Evolutionary conservation across 1,140 invertebrate genomes (phyloP).

Genomic region (Drosophila varians): DNA sequence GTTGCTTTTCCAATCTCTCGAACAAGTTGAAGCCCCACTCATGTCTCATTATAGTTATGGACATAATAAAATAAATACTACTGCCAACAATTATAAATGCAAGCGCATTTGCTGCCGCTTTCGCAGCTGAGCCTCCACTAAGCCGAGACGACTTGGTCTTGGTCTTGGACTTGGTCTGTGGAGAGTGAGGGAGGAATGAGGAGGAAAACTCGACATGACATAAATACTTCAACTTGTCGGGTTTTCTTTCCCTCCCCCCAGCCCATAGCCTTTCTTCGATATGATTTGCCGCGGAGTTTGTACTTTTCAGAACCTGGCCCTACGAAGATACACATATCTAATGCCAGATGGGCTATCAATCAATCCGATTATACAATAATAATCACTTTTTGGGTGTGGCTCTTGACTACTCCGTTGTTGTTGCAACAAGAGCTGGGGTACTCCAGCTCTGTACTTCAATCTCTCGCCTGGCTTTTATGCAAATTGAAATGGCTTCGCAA

Average conservation of each 20-base stretch:
- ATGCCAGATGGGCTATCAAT: constrained; percentile 60
- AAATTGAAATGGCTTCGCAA: constrained; percentile 73
- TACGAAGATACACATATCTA: constrained; percentile 6
- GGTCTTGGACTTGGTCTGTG: too few species aligned
- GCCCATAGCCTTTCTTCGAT: constrained; percentile 1
- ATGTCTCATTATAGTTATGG: constrained; percentile 80
- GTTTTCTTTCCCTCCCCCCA: constrained; percentile 27
- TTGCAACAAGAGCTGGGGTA: constrained; percentile 9
- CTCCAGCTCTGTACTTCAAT: constrained; percentile 34
- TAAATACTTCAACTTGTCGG: constrained; percentile 69
- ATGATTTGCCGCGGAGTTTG: not conserved
- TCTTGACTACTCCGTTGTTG: constrained; percentile 17
- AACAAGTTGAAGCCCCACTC: constrained; percentile 35
- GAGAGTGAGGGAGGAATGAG: constrained; percentile 17
- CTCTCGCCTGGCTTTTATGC: constrained; percentile 64
- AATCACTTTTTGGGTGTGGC: constrained; percentile 47
- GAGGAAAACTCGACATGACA: constrained; percentile 69
- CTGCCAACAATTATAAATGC: constrained; percentile 79
- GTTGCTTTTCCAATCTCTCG: constrained; percentile 16
- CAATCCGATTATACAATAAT: constrained; percentile 61
- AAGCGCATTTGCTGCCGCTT: constrained; percentile 54
- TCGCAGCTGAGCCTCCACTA: constrained; percentile 54
- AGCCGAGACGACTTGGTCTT: constrained; percentile 16
- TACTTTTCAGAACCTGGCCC: constrained; percentile 9
- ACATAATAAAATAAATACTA: constrained; percentile 82